A percentile compares a stretch with the other conserved stretches of the same genome.
phyloP scores from a whole-genome alignment of 2,797 vertebrate genomes.

The Brachyrhaphis roseni region DNA sequence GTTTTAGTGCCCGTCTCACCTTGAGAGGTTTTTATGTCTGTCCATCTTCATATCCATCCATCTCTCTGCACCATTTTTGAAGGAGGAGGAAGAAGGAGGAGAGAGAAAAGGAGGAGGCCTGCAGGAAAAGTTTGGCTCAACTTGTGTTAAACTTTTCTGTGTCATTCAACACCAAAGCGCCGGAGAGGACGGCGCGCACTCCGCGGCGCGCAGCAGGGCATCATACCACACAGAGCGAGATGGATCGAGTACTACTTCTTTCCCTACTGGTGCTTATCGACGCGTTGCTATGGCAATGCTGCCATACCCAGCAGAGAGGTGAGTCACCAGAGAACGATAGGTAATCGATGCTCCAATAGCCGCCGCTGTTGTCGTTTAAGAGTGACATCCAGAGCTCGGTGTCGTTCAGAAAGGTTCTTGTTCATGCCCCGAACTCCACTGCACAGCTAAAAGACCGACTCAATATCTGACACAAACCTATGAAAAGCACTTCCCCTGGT shows the following conservation, averaged over 20 bases:
- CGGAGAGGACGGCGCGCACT: conserved; percentile 27
- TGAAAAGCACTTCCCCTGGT: neutral
- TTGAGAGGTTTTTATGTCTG: neutral
- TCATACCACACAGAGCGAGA: conserved; percentile 26
- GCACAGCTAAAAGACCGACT: neutral
- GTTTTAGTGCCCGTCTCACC: conserved; percentile 5
- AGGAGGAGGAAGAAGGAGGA: conserved; percentile 10
- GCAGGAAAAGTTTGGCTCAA: conserved; percentile 34
- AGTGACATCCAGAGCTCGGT: neutral
- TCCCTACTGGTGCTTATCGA: conserved; percentile 44
- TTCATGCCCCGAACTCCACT: neutral
- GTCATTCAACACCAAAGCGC: conserved; percentile 29
- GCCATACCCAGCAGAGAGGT: conserved; percentile 74
- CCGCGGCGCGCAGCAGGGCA: conserved; percentile 23
- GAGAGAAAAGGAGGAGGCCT: neutral
- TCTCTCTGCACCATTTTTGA: neutral
- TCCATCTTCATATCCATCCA: neutral
- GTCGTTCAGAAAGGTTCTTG: neutral
- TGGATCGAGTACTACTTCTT: conserved; percentile 42
- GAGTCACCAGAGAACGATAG: conserved; percentile 42
- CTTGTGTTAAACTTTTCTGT: conserved; percentile 49
- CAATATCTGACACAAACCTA: neutral
- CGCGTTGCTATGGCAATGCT: conserved; percentile 70
- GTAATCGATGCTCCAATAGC: conserved; percentile 28
- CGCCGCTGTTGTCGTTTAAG: conserved; percentile 2